phyloP scores from a whole-genome alignment of 2,797 vertebrate species.

The Anguilla megastoma region DNA sequence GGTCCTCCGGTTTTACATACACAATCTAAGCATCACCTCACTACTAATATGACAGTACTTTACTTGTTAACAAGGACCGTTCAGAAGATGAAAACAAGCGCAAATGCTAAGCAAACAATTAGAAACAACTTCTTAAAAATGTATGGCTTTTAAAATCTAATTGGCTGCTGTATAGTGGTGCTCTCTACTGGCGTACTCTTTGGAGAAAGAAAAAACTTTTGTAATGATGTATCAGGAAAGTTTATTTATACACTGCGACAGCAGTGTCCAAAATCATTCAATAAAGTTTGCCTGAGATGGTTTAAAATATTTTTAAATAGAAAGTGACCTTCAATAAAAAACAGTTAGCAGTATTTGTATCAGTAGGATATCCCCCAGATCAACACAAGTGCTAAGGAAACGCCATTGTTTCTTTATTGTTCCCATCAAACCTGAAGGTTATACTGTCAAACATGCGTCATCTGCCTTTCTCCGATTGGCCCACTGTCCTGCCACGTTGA shows the following conservation, averaged over 20 bases:
- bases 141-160: neutral
- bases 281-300: slow-evolving; percentile 16
- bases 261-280: neutral
- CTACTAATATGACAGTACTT: too few species aligned
- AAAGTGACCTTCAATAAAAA: slow-evolving; percentile 36
- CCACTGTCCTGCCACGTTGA: slow-evolving; percentile 47
- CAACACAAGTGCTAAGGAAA: slow-evolving; percentile 64
- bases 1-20: neutral
- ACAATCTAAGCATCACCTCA: too few species aligned
- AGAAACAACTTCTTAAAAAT: neutral
- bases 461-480: slow-evolving; percentile 51
- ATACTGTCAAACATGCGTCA: slow-evolving; percentile 70
- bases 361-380: slow-evolving; percentile 71
- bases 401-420: slow-evolving; percentile 59
- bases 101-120: neutral
- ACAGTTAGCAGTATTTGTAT: slow-evolving; percentile 50
- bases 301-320: slow-evolving; percentile 44
- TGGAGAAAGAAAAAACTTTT: neutral
- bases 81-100: too few species aligned
- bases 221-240: neutral
- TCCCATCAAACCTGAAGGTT: slow-evolving; percentile 51
- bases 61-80: too few species aligned
- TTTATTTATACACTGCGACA: neutral
- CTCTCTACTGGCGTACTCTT: neutral
- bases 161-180: neutral